Evolutionary conservation across 2,113 vertebrate genomes (phyloP).

Genomic region (Sinosuthora webbiana): DNA sequence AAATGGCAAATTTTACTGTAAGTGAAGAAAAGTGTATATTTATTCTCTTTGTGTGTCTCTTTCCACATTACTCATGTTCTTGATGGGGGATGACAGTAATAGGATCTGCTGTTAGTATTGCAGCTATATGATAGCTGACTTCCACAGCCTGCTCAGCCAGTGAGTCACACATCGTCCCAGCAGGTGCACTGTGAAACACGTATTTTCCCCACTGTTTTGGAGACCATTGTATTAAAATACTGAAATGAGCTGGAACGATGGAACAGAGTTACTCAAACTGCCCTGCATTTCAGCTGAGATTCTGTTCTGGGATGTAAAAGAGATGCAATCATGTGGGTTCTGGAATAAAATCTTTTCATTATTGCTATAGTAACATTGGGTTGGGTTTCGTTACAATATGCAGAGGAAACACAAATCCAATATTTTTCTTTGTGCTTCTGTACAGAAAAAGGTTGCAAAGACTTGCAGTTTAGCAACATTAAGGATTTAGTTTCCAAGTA

Average conservation of each 20-base stretch:
- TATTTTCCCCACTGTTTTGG: conserved; percentile 22
- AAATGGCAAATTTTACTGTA: conserved; percentile 10
- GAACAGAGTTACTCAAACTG: background rate
- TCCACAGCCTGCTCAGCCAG: background rate
- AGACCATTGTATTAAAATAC: background rate
- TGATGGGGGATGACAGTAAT: conserved; percentile 9
- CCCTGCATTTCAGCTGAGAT: background rate
- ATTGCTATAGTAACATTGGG: background rate
- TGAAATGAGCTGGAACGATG: conserved; percentile 9
- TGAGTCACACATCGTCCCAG: background rate
- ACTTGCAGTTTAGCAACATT: background rate
- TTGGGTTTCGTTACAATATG: background rate
- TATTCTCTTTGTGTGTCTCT: background rate
- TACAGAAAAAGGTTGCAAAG: background rate
- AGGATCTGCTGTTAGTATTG: background rate
- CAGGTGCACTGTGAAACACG: background rate
- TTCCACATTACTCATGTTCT: conserved; percentile 26
- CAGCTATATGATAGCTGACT: background rate
- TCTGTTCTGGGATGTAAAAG: background rate
- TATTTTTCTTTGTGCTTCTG: background rate
- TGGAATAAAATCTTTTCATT: background rate
- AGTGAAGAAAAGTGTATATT: background rate
- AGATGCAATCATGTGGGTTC: background rate
- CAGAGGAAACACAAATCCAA: background rate
- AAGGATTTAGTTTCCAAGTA: background rate